Base-by-base conservation (phyloP, 2,888 invertebrate genomes). In the Odontomyia ornata region DNA sequence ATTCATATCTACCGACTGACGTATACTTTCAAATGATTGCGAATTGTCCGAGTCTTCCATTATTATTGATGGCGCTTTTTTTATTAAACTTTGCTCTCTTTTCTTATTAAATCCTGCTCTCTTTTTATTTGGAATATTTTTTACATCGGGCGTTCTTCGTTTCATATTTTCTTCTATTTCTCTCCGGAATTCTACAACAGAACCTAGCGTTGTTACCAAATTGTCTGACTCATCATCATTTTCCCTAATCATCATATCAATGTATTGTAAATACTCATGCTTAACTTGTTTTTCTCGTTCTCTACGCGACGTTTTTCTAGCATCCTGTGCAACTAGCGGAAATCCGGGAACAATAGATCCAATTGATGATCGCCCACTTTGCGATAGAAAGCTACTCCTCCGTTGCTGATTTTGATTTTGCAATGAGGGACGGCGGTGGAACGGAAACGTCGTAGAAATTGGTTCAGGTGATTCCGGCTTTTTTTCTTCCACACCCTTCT, bases 151-250 rank as follows among this genome's bases (percentile, higher is more conserved):
- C 7, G 30, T 18, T 46, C 62, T 75, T 75, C 60, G 18, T 21
- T 75, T 46, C 15, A 43, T 18, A 4, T 67, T 76, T 0, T 4
- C 36, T 78, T 86, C 86, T 28, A 86, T 79, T 62, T 86, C 85
- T 21, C 83, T 82, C 78, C 85, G 86, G 0, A 86, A 85, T 81
- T 86, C 86, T 1, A 86, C 81, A 67, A 86, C 85, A 0, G 84
- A 80, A 81, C 83, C 83, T 71, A 86, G 77, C 46, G 86, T 83
- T 57, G 85, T 85, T 77, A 86, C 71, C 18, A 86, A 81, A 76
- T 86, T 86, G 15, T 86, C 86, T 80, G 86, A 85, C 47, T 82
- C 82, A 36, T 84, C 82, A 28, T 84, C 83, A 30, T 84, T 82
- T 43, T 84, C 84, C 47, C 83, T 83, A 64, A 85, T 79, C 0